Base-by-base conservation (phyloP, 2,888 invertebrate species). In the Zootermopsis nevadensis region DNA sequence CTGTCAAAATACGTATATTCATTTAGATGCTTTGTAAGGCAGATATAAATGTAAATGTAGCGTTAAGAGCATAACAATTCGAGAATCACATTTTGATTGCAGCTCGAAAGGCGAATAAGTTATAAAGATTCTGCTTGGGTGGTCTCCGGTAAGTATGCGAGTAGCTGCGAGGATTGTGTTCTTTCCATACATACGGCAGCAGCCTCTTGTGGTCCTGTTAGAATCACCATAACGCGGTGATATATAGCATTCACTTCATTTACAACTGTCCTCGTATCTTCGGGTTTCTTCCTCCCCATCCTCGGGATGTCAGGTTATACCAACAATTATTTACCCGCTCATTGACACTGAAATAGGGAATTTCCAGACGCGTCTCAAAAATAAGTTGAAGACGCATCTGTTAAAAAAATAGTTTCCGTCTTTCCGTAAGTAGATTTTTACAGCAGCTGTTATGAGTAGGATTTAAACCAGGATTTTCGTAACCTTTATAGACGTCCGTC, bases 31-130 rank as follows among this genome's bases (percentile, higher is more conserved):
- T 48, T n/a, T 6, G 38, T 15, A n/a, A n/a, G 24, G 60, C 4
- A 60, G 24, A 7, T n/a, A n/a, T 27, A 60, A 60, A 60, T 6
- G 15, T 15, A 6, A 6, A 53, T n/a, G 48, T 19, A 66, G 22
- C 69, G 67, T 80, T 72, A 80, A 35, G 31, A 69, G 77, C 48
- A 81, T 82, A 35, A 33, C 33, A 81, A 67, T 67, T 67, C 67
- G 31, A 67, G 67, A 67, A 31, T 74, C 33, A 74, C 38, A 74
- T 74, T 74, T 74, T 1, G 38, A 38, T 74, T 22, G 31, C 30
- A 69, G 24, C 27, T 22, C 10, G n/a, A n/a, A 74, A 30, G 35
- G 38, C 24, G 38, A 74, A 38, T 79, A 79, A 79, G 79, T 79
- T 66, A 66, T 79, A 66, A 66, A 30, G 60, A 66, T 60, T 38